Base-by-base conservation (phyloP, 1,140 invertebrate genomes). In the Ridgeia piscesae region DNA sequence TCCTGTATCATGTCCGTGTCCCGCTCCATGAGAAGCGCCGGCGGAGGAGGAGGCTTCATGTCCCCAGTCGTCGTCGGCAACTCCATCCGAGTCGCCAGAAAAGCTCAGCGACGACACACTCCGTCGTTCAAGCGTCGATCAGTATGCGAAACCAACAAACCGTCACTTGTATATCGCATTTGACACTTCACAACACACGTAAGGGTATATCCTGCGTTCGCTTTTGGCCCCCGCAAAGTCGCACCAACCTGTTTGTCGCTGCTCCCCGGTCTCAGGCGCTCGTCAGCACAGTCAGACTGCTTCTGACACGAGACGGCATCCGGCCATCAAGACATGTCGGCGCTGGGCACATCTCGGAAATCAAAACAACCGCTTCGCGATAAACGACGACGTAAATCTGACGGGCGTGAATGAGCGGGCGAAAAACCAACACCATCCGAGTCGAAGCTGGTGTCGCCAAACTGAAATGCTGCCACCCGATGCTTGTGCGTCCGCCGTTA, bases 311-410 rank as follows among this genome's bases (percentile, higher is more conserved):
- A 31, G 17, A 31, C 58, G 58, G 58, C 58, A 77, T 77, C 58
- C 58, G 58, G 58, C 58, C 58, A 77, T 77, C 58, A 77, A 77
- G 58, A 77, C 58, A 77, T 9, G 11, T 21, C 27, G 58, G 58
- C 58, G 58, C 58, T 77, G 58, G 58, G 58, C 58, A 77, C 58
- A 77, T 77, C 58, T 77, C 58, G 58, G 58, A 77, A 77, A 77
- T 77, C 58, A 77, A 77, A 77, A 77, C 58, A 77, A 77, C 58
- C 58, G 58, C 58, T 77, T 77, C 58, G 58, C 58, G 58, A 77
- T 77, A 77, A 77, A 77, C 58, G 58, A 77, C 58, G 58, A 21
- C 58, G 58, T 77, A 77, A 77, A 77, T 77, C 58, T 77, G 58
- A 21, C 58, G 58, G 58, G 58, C 58, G 58, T 77, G 58, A 77